Base-by-base conservation (phyloP, 2,113 vertebrate genomes). In the Xiphophorus couchianus region DNA sequence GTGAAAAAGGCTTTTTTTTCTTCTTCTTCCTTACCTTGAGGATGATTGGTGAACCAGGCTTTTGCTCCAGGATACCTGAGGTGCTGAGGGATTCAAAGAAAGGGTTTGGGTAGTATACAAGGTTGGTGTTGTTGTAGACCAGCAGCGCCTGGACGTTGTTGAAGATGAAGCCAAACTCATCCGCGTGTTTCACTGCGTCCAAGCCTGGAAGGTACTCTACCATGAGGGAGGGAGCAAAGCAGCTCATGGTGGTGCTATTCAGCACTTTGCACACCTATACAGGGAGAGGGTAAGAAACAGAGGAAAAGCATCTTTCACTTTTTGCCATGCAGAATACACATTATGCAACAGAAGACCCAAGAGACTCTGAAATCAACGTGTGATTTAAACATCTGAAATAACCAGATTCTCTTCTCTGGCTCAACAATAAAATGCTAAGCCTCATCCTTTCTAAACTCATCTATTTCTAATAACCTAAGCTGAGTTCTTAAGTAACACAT, bases 161-260 rank as follows among this genome's bases (percentile, higher is more conserved):
- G 82, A 99, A 99, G 93, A 99, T 94, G 67, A 99, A 99, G 0
- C 98, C 98, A 9, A 99, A 96, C 93, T 99, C 98, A 0, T 99
- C 97, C 0, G 98, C 97, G 1, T 97, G 95, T 80, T 97, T 97
- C 3, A 97, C 95, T 0, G 96, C 85, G 14, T 99, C 98, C 88
- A 96, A 84, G 5, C 96, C 95, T 0, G 96, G 96, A 0, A 92
- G 94, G 90, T 97, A 96, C 77, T 99, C 96, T 0, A 93, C 63
- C 37, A 88, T 92, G 81, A 99, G 94, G 0, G 97, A 96, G 0
- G 98, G 98, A 0, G 97, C 97, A 3, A 96, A 94, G 87, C 97
- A 99, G 65, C 93, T 95, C 89, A 99, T 95, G 0, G 92, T 95
- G 3, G 97, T 98, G 65, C 95, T 90, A 19, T 99, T 99, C 80